Evolutionary conservation across 2,888 invertebrate species (phyloP), one percentile per base, ranked within the genome.

Genomic region (Venusia cambrica): DNA sequence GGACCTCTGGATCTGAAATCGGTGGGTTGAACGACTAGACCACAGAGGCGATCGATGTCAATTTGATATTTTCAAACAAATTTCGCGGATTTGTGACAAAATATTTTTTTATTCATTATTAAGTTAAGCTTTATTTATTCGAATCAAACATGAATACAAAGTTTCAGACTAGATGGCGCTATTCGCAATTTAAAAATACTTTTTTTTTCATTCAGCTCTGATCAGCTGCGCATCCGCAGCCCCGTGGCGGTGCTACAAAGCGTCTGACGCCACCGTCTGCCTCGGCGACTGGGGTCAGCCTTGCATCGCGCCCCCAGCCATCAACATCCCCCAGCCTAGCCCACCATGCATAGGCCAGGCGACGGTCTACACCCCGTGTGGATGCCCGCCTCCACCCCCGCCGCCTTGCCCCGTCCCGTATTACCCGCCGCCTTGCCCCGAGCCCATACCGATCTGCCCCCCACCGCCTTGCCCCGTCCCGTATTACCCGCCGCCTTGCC

Each of bases 241-340:
- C 0, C 76, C 77, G 0, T 77, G 77, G 76, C 62, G 73, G 0
- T 74, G 76, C 44, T 55, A 47, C 45, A 58, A 53, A 6, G 57
- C 60, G 0, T 46, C 54, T 2, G 67, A 69, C n/a, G 73, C 73
- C 14, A 70, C 66, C 0, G 49, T 78, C 4, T 73, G 73, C 61
- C 55, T 69, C 31, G 64, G 62, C 0, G 52, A 61, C 1, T 38
- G 38, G 0, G 64, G 68, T 0, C 54, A 57, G 2, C 77, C 76
- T 0, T 14, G 24, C 47, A 51, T 72, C 34, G 30, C 16, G 5
- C 73, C 69, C 0, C 73, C 77, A 0, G 38, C 52, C 1, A 68
- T 79, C 36, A 50, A 51, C 44, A 46, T 69, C 1, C 48, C 51
- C 0, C 51, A 60, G 0, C 39, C 55, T 0, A 7, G 24, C 0